Evolutionary conservation across 2,888 invertebrate genomes (phyloP).

Genomic region (Cheilosia soror): DNA sequence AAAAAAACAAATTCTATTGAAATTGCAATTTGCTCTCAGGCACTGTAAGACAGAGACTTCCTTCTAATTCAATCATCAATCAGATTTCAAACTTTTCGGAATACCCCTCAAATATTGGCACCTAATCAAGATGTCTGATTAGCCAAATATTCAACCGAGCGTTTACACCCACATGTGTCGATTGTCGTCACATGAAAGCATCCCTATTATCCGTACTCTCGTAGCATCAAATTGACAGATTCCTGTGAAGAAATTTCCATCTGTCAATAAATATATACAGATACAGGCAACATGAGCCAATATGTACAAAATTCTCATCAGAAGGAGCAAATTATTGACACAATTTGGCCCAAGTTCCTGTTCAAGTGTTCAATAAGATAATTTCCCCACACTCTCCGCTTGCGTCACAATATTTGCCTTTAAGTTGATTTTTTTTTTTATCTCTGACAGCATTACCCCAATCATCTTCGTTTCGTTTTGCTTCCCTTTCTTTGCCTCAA

Average conservation of each 20-base stretch:
- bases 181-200: background rate
- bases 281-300: background rate
- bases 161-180: background rate
- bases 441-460: constrained; percentile 35
- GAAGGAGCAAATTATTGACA: constrained; percentile 52
- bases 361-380: constrained; percentile 52
- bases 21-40: too few species aligned
- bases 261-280: constrained; percentile 29
- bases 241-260: constrained; percentile 21
- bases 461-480: constrained; percentile 48
- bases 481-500: constrained; percentile 37
- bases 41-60: background rate
- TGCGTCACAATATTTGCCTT: constrained; percentile 6
- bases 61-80: constrained; percentile 18
- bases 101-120: constrained; percentile 8
- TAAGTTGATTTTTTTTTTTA: background rate
- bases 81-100: background rate
- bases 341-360: constrained; percentile 56
- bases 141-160: constrained; percentile 3
- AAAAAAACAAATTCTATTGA: background rate
- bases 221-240: constrained; percentile 1
- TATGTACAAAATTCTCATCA: background rate
- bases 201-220: background rate
- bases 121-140: constrained; percentile 25
- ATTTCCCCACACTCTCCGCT: constrained; percentile 15